phyloP scores from a whole-genome alignment of 2,113 vertebrate species.

The Podiceps cristatus region DNA sequence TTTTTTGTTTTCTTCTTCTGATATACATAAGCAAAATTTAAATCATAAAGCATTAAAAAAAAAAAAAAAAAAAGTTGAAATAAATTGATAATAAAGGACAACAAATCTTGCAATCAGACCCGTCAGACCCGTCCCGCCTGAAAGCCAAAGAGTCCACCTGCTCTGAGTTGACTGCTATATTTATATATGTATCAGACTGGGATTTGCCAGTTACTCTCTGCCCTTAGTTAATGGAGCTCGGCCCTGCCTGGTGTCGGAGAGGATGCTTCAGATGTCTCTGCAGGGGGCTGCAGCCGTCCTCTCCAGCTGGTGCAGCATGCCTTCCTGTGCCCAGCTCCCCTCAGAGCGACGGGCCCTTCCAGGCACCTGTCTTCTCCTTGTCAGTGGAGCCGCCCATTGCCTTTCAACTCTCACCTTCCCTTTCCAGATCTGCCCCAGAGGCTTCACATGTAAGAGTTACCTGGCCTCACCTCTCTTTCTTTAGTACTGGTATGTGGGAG shows the following conservation, averaged over 20 bases:
- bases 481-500: background rate
- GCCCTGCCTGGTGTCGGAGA: background rate
- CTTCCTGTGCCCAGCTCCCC: background rate
- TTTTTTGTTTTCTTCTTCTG: background rate
- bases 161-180: conserved; percentile 39
- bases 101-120: background rate
- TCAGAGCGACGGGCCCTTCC: background rate
- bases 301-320: conserved; percentile 6
- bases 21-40: background rate
- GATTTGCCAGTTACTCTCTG: conserved; percentile 40
- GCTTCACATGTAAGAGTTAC: background rate
- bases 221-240: background rate
- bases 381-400: background rate
- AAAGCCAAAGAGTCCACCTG: conserved; percentile 44
- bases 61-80: background rate
- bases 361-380: background rate
- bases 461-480: background rate
- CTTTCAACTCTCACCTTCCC: background rate
- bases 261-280: conserved; percentile 42
- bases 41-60: background rate
- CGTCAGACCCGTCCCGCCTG: background rate
- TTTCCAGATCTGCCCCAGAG: background rate
- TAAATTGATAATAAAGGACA: conserved; percentile 12
- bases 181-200: conserved; percentile 4
- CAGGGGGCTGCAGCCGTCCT: background rate